A percentile compares a stretch with the other conserved stretches of the same genome.
These are phyloP conservation scores for Galaxea fascicularis DNA, from an alignment of 92 coral and sea anemone genomes.

Conservation along the genomic window DNA sequence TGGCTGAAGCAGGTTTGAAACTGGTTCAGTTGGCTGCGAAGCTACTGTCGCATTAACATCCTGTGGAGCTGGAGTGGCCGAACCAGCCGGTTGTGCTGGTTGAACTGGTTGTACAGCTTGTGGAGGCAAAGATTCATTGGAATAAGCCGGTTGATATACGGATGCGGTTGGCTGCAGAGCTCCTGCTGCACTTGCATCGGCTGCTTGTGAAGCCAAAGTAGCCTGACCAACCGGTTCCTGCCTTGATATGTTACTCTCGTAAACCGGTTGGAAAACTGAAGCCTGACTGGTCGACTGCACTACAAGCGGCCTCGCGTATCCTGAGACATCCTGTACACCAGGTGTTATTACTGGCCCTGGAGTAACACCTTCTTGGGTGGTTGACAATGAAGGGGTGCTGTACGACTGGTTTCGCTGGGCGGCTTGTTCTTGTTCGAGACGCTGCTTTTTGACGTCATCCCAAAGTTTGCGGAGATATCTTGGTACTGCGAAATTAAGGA, in stretches of 20 bases:
- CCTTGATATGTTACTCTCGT: neutral
- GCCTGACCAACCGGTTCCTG: constrained; percentile 20
- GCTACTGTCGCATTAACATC: neutral
- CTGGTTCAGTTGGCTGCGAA: neutral
- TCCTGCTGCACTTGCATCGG: neutral
- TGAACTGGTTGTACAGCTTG: neutral
- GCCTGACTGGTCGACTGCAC: neutral
- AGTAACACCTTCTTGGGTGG: constrained; percentile 9
- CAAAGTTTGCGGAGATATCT: constrained; percentile 13
- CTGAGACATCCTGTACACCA: constrained; percentile 19
- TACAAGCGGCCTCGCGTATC: constrained; percentile 2
- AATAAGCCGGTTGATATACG: constrained; percentile 15
- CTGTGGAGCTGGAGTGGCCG: neutral
- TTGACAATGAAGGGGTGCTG: neutral
- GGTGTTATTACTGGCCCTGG: constrained; percentile 35
- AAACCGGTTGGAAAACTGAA: constrained; percentile 7
- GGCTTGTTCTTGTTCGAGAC: neutral
- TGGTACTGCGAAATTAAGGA: constrained; percentile 2
- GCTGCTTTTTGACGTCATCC: constrained; percentile 10
- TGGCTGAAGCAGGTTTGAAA: constrained; percentile 12
- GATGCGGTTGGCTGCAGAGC: neutral
- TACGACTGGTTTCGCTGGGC: constrained; percentile 9
- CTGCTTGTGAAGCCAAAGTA: neutral
- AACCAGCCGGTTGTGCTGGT: constrained; percentile 9
- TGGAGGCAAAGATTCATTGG: neutral